Base-by-base conservation (phyloP, 2,113 vertebrate species). In the Atrichornis clamosus region DNA sequence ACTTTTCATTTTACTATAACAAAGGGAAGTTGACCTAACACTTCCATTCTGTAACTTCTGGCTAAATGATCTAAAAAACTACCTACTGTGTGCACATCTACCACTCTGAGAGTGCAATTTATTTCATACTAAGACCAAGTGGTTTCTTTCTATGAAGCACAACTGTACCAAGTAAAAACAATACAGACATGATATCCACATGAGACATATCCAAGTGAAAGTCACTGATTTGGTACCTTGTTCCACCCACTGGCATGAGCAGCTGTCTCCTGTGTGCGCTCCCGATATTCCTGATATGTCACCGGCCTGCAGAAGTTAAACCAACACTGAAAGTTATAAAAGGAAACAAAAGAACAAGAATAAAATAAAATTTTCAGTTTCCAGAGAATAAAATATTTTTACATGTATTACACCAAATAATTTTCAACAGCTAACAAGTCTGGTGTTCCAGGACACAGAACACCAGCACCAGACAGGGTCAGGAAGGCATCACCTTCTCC, bases 211-310 rank as follows among this genome's bases (percentile, higher is more conserved):
- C 32, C 46, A 94, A 90, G 37, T 39, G 85, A 49, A 93, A 59
- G 22, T 35, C 72, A 73, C 35, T 80, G 82, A 7, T 50, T 46
- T 77, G 81, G 92, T 98, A 99, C 99, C 98, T 99, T 99, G 95
- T 95, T 99, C 99, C 99, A 99, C 75, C 98, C 99, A 37, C 89
- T 98, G 94, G 98, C 97, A 91, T 98, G 98, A 84, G 87, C 89
- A 17, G 98, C 97, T 42, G 98, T 92, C 82, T 98, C 98, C 81
- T 98, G 93, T 4, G 97, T 94, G 70, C 98, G 96, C 68, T 98
- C 97, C 93, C 97, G 98, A 74, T 98, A 99, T 53, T 95, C 95
- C 82, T 99, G 98, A 52, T 99, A 99, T 3, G 98, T 98, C 96
- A 99, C 95, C 42, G 98, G 98, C 96, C 99, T 99, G 97, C 86